Base-by-base conservation (phyloP, 2,888 invertebrate species). In the Temnothorax ravouxi region DNA sequence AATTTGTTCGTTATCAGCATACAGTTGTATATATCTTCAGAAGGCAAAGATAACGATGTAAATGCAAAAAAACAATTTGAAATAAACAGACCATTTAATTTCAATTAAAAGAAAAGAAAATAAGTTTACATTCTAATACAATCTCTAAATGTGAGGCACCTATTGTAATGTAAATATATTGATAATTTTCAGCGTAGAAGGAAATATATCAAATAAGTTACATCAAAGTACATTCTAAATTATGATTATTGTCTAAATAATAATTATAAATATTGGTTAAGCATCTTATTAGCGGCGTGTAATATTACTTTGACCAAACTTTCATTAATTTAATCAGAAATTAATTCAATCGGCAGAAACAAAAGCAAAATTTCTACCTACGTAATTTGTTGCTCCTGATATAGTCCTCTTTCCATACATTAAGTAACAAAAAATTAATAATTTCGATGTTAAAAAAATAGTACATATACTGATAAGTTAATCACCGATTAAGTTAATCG, bases 1-100 rank as follows among this genome's bases (percentile, higher is more conserved):
- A 64, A 64, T 76, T 50, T 52, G 18, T 38, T 64, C 3, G 18
- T 59, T 44, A 61, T 75, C n/a, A 72, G 21, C 15, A 21, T 25
- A 8, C 15, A 66, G 13, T 66, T 66, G 21, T 71, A 25, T 2
- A 25, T 2, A 25, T 54, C 18, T 29, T 18, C 8, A 2, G n/a
- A 4, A 52, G 5, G 25, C 21, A 61, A 34, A 38, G 29, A 34
- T n/a, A 66, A 8, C 21, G 15, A 54, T 21, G 15, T 3, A 54
- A 54, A 50, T 44, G 15, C 21, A 15, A 15, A 56, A 54, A 3
- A 74, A 25, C 15, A n/a, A 21, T 18, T 5, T 2, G 2, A 72
- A 56, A 72, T 34, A 25, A 75, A 62, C 3, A 62, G 18, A 47
- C 3, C 9, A 50, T 64, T 75, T n/a, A 34, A 54, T 41, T 47